Evolutionary conservation across 1,140 invertebrate genomes (phyloP), one percentile per base, ranked within the genome.

Genomic region (Kradibia gibbosae): DNA sequence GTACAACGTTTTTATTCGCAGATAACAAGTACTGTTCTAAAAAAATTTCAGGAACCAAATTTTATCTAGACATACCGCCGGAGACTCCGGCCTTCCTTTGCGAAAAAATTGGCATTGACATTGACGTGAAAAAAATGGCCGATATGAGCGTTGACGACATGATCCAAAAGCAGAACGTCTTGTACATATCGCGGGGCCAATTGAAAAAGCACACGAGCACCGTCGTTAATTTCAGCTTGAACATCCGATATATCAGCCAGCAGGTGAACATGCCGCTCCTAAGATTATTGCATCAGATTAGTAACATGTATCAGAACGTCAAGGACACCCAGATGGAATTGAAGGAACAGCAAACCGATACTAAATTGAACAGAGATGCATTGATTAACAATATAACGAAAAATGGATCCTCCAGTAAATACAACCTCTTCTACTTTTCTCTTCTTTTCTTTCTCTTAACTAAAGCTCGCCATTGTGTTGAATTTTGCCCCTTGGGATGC

Each of bases 291-390:
- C 97, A 99, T 92, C 98, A 99, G 92, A 98, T 99, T 84, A 97
- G 95, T 84, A 98, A 98, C 83, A 98, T 99, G 97, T 98, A 99
- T 91, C 97, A 98, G 90, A 99, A 99, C 91, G 97, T 98, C 7
- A 97, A 98, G 87, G 97, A 98, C 87, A 98, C 98, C 1, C 96
- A 97, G 88, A 95, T 95, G 86, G 97, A 98, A 85, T 92, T 99
- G 71, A 95, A 94, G 86, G 95, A 94, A 83, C 95, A 95, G 83
- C 93, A 94, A 42, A 87, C 88, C 31, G 87, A 93, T 28, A 87
- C 88, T 57, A 91, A 92, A 85, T 88, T 90, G 81, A 89, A 92
- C 73, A 88, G 90, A 83, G 92, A 91, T 89, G 89, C 86, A 85
- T 88, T 86, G 81, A 91, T 86, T 15, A 88, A 86, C 34, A 88